Conservation (phyloP, 1,140 invertebrate species). For the Batillaria attramentaria region DNA sequence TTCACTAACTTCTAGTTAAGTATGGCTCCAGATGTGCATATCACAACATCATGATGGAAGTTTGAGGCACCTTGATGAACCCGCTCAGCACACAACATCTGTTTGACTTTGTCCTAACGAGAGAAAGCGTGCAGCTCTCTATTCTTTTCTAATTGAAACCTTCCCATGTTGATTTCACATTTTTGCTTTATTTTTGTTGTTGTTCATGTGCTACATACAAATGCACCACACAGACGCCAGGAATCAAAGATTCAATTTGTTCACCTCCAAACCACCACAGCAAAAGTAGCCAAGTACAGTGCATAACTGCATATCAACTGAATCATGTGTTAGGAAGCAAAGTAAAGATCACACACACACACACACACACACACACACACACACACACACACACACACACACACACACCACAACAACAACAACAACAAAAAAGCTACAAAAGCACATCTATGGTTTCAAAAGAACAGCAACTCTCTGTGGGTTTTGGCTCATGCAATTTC, state of each 20-base stretch:
- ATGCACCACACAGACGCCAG: background rate
- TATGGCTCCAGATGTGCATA: no score
- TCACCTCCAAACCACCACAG: background rate
- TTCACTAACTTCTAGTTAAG: no score
- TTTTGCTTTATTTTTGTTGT: background rate
- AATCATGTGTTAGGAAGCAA: background rate
- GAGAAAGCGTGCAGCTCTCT: no score
- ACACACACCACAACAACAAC: background rate
- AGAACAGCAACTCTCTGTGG: background rate
- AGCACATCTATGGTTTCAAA: background rate
- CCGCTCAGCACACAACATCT: no score
- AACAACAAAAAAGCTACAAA: background rate
- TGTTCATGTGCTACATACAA: background rate
- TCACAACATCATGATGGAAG: no score
- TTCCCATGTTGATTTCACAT: background rate
- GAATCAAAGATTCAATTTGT: no score
- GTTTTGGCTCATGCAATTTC: background rate
- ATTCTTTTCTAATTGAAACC: no score
- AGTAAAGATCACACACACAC: background rate
- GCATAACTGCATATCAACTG: background rate
- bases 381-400: background rate
- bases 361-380: background rate
- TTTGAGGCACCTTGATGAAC: no score
- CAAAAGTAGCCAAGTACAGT: background rate
- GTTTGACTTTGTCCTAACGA: no score